Conservation (phyloP, 2,888 invertebrate genomes). For the Euclidia mi region DNA sequence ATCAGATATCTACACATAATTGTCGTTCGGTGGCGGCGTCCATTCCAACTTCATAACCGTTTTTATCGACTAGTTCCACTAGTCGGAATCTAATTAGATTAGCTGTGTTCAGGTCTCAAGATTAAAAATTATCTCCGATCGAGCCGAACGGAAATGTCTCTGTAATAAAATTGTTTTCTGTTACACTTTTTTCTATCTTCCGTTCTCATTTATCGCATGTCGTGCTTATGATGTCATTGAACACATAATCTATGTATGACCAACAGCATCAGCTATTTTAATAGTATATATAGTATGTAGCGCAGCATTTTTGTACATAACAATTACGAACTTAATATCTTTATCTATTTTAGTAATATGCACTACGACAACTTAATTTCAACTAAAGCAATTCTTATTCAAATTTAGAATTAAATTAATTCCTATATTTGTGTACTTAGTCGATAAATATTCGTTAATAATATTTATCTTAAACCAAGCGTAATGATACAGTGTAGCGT, state of each 20-base stretch:
- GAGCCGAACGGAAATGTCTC: constrained; percentile 77
- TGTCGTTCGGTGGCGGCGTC: constrained; percentile 62
- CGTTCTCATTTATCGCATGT: constrained; percentile 73
- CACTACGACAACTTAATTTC: no score
- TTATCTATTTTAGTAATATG: no score
- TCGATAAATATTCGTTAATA: constrained; percentile 1
- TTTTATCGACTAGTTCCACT: constrained; percentile 72
- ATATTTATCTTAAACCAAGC: constrained; percentile 4
- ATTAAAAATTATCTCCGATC: constrained; percentile 77
- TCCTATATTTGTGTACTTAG: no score
- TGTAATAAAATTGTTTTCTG: constrained; percentile 79
- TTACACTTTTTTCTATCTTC: constrained; percentile 75
- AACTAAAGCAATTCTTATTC: no score
- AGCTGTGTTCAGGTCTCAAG: constrained; percentile 67
- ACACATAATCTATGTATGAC: constrained; percentile 58
- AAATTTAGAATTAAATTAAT: no score
- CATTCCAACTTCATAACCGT: constrained; percentile 70
- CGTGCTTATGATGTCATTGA: constrained; percentile 71
- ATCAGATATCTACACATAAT: constrained; percentile 70
- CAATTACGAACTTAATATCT: no score
- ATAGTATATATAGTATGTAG: not conserved
- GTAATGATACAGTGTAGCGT: constrained; percentile 1
- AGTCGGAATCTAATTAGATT: constrained; percentile 79
- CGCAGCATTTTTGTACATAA: no score
- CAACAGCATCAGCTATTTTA: constrained; percentile 27